A percentile compares a stretch with the other conserved stretches of the same genome.
These are phyloP conservation scores for Pogonognathellus flavescens DNA, from an alignment of 1,140 invertebrate genomes.

Conservation along the genomic window DNA sequence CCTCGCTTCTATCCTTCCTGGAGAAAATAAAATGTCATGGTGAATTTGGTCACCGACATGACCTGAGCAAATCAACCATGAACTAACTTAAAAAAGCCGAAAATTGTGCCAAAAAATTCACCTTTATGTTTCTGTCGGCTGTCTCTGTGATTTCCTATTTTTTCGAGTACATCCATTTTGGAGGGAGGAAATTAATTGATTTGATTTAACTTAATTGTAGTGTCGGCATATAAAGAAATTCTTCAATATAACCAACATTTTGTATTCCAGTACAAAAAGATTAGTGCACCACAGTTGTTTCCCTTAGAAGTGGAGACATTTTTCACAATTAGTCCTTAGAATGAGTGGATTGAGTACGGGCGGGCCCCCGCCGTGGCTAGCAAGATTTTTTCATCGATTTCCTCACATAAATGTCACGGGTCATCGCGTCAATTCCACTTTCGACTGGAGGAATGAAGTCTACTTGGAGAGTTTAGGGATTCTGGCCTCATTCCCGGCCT, in stretches of 20 bases:
- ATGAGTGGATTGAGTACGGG: constrained; percentile 43
- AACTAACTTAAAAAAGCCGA: neutral
- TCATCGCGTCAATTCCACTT: constrained; percentile 89
- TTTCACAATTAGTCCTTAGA: neutral
- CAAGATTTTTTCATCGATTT: constrained; percentile 86
- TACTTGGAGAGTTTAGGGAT: constrained; percentile 95
- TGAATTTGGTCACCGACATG: neutral
- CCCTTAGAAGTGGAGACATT: neutral
- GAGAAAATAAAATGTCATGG: neutral
- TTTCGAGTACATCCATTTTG: too few relatives aligned
- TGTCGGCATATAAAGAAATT: too few relatives aligned
- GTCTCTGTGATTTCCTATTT: constrained; percentile 4
- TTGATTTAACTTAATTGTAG: too few relatives aligned
- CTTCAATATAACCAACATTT: neutral
- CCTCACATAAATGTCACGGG: constrained; percentile 90
- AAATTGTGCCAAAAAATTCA: neutral
- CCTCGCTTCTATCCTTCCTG: neutral
- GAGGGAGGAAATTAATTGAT: too few relatives aligned
- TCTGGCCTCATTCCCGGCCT: constrained; percentile 88
- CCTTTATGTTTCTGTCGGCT: neutral
- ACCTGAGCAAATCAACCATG: neutral
- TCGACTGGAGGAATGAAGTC: constrained; percentile 87
- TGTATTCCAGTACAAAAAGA: neutral
- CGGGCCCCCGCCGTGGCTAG: constrained; percentile 79
- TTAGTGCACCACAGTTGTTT: neutral